phyloP scores from a whole-genome alignment of 37 sponge, comb jelly and placozoan genomes.

The Theonella swinhoei region DNA sequence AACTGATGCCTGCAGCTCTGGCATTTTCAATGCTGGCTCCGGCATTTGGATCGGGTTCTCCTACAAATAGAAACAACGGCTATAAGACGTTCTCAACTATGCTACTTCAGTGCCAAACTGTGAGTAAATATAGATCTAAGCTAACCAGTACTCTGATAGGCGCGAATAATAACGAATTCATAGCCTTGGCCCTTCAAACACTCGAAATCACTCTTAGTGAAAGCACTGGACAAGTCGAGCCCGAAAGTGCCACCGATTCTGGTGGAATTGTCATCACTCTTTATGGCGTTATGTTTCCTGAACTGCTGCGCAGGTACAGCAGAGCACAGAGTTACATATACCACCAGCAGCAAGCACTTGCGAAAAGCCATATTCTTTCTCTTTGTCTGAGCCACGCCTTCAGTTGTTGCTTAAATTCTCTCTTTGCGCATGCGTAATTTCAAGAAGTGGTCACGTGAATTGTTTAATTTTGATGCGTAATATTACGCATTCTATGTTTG shows the following conservation, averaged over 20 bases:
- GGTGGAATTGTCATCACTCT: not conserved
- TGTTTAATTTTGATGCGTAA: too few relatives aligned
- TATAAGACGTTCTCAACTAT: too few relatives aligned
- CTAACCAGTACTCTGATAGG: constrained; percentile 56
- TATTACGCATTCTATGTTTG: too few relatives aligned
- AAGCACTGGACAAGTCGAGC: constrained; percentile 64
- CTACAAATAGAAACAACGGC: constrained; percentile 1
- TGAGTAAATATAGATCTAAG: not conserved
- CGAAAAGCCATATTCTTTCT: not conserved
- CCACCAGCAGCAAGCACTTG: not conserved
- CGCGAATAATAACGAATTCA: constrained; percentile 76
- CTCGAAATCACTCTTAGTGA: constrained; percentile 23
- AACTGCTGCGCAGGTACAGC: not conserved
- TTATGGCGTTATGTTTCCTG: not conserved
- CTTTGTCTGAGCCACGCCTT: not conserved
- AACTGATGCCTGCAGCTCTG: constrained; percentile 60
- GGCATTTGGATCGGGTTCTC: constrained; percentile 63
- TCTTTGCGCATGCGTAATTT: not conserved
- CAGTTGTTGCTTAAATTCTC: not conserved
- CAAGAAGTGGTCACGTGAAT: too few relatives aligned
- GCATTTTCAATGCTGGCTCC: constrained; percentile 72
- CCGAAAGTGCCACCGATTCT: constrained; percentile 39
- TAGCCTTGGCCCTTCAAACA: constrained; percentile 74
- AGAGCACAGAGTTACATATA: not conserved
- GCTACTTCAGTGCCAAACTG: too few relatives aligned